phyloP scores from a whole-genome alignment of 2,797 vertebrate genomes.

The Takifugu rubripes region DNA sequence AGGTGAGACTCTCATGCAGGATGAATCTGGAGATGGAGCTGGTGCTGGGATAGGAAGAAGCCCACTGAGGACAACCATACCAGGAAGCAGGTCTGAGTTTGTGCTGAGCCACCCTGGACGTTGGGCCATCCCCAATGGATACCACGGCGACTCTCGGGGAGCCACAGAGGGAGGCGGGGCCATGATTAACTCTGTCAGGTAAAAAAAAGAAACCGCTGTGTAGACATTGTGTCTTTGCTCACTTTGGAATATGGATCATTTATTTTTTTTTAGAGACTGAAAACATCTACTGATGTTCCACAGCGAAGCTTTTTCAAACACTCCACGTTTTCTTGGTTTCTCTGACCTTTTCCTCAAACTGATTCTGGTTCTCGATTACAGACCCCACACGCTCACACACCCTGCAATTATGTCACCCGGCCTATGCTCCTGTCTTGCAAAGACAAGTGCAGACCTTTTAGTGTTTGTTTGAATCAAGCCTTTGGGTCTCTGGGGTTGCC shows the following conservation, averaged over 20 bases:
- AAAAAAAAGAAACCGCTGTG: slow-evolving; percentile 20
- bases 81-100: slow-evolving; percentile 92
- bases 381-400: too few relatives aligned
- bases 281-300: background rate
- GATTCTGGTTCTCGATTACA: too few relatives aligned
- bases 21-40: slow-evolving; percentile 44
- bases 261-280: background rate
- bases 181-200: slow-evolving; percentile 89
- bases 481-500: background rate
- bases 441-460: background rate
- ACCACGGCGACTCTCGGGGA: slow-evolving; percentile 76
- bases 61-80: slow-evolving; percentile 87
- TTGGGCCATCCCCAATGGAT: slow-evolving; percentile 87
- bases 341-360: too few relatives aligned
- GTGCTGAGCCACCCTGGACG: slow-evolving; percentile 85
- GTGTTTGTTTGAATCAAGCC: background rate
- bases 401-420: too few relatives aligned
- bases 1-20: slow-evolving; percentile 57
- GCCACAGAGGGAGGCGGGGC: slow-evolving; percentile 72
- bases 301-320: too few relatives aligned
- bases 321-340: background rate
- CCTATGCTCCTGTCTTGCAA: too few relatives aligned
- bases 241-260: too few relatives aligned
- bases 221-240: background rate
- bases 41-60: slow-evolving; percentile 75